Conservation (phyloP, 92 coral and sea anemone species). For the Chrysogorgia sp. region DNA sequence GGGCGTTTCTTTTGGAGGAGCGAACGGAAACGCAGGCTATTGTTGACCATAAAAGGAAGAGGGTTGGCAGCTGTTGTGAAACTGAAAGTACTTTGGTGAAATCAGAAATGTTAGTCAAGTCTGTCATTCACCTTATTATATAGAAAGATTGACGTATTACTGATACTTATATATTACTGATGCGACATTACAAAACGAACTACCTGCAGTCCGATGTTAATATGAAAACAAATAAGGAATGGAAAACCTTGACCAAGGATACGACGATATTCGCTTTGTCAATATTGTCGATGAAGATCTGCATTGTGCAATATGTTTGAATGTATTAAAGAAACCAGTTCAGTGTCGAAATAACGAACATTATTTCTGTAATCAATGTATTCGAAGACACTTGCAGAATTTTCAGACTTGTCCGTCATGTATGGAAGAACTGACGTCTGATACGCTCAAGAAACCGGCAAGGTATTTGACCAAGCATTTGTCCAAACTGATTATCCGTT, state of each 20-base stretch:
- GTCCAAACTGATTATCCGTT: background rate
- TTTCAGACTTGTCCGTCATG: background rate
- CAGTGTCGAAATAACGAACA: background rate
- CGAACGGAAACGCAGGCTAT: too few species aligned
- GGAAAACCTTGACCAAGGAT: conserved; percentile 1
- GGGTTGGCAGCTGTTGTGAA: too few species aligned
- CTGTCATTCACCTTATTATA: too few species aligned
- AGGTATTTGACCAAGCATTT: background rate
- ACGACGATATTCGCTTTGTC: background rate
- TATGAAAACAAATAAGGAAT: background rate
- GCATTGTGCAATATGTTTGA: background rate
- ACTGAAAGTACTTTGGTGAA: too few species aligned
- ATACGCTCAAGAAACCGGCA: conserved; percentile 9
- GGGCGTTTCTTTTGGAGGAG: too few species aligned
- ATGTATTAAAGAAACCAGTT: background rate
- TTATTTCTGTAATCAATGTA: background rate
- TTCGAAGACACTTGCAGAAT: background rate
- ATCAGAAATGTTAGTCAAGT: too few species aligned
- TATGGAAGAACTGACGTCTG: background rate
- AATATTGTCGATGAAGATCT: background rate
- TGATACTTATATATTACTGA: too few species aligned
- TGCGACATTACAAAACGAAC: too few species aligned
- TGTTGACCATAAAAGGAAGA: too few species aligned
- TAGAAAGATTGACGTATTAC: too few species aligned
- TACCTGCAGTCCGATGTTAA: too few species aligned